phyloP scores from a whole-genome alignment of 1,140 invertebrate species.

The Trachelipus rathkii region DNA sequence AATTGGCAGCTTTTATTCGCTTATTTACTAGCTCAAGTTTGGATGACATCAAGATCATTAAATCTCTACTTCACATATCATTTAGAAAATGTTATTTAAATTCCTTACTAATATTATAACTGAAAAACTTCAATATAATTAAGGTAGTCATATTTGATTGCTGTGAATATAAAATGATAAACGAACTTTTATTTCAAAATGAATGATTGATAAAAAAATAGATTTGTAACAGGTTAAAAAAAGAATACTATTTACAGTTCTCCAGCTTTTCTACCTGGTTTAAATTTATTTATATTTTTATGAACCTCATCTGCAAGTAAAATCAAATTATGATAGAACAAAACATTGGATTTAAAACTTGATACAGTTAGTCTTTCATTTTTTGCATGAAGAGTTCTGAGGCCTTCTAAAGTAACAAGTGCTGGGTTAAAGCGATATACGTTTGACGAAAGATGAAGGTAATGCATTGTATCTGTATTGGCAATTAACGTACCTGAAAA shows the following conservation, averaged over 20 bases:
- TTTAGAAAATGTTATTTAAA: too few relatives aligned
- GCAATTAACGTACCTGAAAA: conserved; percentile 53
- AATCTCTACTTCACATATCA: too few relatives aligned
- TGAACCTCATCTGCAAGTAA: conserved; percentile 54
- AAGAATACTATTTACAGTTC: background rate
- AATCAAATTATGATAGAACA: conserved; percentile 58
- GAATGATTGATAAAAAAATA: too few relatives aligned
- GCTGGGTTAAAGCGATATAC: conserved; percentile 58
- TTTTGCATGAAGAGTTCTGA: conserved; percentile 55
- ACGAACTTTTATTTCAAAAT: too few relatives aligned
- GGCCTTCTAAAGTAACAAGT: conserved; percentile 51
- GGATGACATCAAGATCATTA: too few relatives aligned
- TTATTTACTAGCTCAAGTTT: too few relatives aligned
- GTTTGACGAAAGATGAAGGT: conserved; percentile 53
- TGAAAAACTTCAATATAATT: too few relatives aligned
- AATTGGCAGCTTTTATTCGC: too few relatives aligned
- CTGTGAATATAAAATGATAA: too few relatives aligned
- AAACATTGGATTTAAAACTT: conserved; percentile 55
- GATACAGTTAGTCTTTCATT: conserved; percentile 57
- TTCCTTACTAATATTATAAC: too few relatives aligned
- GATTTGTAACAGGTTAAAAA: too few relatives aligned
- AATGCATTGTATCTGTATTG: conserved; percentile 59
- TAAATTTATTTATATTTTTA: background rate
- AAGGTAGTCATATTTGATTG: too few relatives aligned
- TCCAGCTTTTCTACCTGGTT: background rate